A percentile compares a stretch with the other conserved stretches of the same genome.
Evolutionary conservation across 2,888 invertebrate species (phyloP).

Genomic region (Abrostola triplasia): DNA sequence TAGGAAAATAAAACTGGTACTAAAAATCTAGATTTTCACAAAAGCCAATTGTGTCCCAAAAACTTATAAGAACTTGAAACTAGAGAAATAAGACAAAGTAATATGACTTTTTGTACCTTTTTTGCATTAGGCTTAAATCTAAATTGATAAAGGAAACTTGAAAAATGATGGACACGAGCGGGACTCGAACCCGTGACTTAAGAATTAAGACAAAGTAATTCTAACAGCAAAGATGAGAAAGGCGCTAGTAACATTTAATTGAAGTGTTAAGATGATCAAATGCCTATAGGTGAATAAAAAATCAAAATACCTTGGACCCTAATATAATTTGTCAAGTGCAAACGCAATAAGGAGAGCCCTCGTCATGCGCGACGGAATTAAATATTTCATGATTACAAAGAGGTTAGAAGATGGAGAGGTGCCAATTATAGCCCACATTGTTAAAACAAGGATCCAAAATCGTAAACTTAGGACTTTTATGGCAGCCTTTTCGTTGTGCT

Average conservation of each 20-base stretch:
- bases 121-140: too few relatives aligned
- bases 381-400: slow-evolving; percentile 72
- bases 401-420: slow-evolving; percentile 27
- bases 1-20: too few relatives aligned
- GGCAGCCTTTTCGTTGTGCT: too few relatives aligned
- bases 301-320: slow-evolving; percentile 49
- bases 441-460: not conserved
- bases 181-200: too few relatives aligned
- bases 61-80: too few relatives aligned
- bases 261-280: slow-evolving; percentile 28
- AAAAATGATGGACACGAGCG: too few relatives aligned
- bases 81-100: too few relatives aligned
- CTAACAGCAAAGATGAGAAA: not conserved
- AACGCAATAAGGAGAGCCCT: slow-evolving; percentile 72
- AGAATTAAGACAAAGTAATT: not conserved
- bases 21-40: too few relatives aligned
- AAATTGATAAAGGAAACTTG: too few relatives aligned
- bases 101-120: too few relatives aligned
- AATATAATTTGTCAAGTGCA: slow-evolving; percentile 77
- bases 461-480: too few relatives aligned
- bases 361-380: slow-evolving; percentile 74
- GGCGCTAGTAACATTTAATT: not conserved
- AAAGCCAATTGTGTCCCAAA: too few relatives aligned
- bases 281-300: slow-evolving; percentile 48
- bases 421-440: slow-evolving; percentile 16